These are phyloP conservation scores for Sebastes hopkinsi DNA, from an alignment of 2,797 vertebrate species.

Conservation along the genomic window DNA sequence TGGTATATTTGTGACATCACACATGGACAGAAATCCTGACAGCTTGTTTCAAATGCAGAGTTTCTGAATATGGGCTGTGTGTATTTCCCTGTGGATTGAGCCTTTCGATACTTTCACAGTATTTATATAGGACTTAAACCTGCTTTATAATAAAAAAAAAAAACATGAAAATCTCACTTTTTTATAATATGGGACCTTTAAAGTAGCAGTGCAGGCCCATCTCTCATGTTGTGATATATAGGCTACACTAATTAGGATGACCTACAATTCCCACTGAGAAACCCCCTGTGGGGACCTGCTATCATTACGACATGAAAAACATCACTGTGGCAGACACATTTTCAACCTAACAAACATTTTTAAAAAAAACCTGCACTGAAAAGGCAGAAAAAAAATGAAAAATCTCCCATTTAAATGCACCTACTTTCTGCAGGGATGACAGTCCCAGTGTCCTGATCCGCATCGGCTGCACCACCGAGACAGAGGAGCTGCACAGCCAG, in stretches of 20 bases:
- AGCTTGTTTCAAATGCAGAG: too few relatives aligned
- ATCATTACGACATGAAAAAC: not conserved
- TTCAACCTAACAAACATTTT: not conserved
- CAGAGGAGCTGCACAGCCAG: conserved; percentile 76
- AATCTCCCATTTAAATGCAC: conserved; percentile 42
- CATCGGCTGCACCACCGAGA: conserved; percentile 66
- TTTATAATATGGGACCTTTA: too few relatives aligned
- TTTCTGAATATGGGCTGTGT: too few relatives aligned
- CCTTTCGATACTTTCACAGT: fast-evolving
- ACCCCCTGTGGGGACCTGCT: conserved; percentile 9
- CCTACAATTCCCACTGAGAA: conserved; percentile 10
- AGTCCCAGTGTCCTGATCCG: conserved; percentile 85
- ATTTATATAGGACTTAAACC: too few relatives aligned
- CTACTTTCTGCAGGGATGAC: conserved; percentile 91
- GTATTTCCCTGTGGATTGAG: too few relatives aligned
- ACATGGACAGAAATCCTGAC: too few relatives aligned
- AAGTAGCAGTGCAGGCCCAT: conserved; percentile 10
- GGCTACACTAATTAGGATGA: conserved; percentile 23
- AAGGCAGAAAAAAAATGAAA: not conserved
- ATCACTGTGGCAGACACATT: not conserved
- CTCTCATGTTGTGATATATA: not conserved
- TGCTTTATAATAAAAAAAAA: too few relatives aligned
- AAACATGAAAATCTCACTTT: too few relatives aligned
- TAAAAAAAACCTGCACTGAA: not conserved
- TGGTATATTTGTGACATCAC: too few relatives aligned